Percentiles rank a stretch among this genome's conserved stretches.
phyloP scores from a whole-genome alignment of 2,888 invertebrate species.

The Lysandra bellargus region DNA sequence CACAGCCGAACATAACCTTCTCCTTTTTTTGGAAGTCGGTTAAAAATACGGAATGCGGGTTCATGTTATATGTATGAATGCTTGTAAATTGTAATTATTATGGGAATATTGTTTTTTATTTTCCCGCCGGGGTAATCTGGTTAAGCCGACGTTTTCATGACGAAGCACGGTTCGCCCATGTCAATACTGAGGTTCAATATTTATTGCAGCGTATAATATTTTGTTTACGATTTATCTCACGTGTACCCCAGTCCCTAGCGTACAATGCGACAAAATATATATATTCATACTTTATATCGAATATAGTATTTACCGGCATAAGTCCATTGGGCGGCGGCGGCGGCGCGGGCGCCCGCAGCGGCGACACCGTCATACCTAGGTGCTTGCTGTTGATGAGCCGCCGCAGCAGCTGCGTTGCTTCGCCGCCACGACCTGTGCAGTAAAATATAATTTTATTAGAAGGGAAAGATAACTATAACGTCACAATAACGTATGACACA shows the following conservation, averaged over 20 bases:
- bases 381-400: constrained; percentile 89
- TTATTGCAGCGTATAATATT: no score
- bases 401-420: constrained; percentile 87
- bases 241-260: no score
- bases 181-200: no score
- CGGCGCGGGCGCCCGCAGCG: constrained; percentile 63
- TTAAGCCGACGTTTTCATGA: no score
- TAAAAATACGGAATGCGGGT: background rate
- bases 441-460: background rate
- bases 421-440: constrained; percentile 80
- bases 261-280: background rate
- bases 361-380: constrained; percentile 85
- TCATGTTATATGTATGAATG: background rate
- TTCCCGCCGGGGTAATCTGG: no score
- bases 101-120: no score
- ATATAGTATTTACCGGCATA: constrained; percentile 60
- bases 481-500: no score
- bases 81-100: background rate
- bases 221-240: no score
- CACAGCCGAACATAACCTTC: no score
- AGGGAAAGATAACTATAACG: no score
- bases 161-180: no score
- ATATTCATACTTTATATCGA: background rate
- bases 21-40: no score
- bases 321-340: constrained; percentile 65